Conservation (phyloP, 2,113 vertebrate genomes). For the Halcyon senegalensis region DNA sequence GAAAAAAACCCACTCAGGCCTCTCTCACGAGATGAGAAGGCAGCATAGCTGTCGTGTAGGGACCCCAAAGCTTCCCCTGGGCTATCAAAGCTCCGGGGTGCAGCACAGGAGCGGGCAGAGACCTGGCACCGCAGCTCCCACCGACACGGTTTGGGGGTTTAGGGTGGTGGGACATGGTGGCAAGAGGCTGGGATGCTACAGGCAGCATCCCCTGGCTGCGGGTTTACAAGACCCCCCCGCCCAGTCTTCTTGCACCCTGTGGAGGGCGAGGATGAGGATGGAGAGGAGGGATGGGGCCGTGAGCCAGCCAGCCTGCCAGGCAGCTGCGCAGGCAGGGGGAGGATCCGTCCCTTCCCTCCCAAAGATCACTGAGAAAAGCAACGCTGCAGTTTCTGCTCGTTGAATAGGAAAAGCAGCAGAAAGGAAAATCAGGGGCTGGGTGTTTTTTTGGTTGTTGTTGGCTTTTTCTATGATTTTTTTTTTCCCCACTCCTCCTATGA, state of each 20-base stretch:
- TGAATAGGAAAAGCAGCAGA: background rate
- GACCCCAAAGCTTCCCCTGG: background rate
- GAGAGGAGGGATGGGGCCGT: background rate
- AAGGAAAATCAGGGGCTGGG: background rate
- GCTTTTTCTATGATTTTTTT: background rate
- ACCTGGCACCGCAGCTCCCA: background rate
- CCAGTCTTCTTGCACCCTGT: background rate
- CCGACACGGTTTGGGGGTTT: rapidly evolving
- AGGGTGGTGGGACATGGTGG: background rate
- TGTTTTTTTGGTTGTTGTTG: background rate
- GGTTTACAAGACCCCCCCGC: background rate
- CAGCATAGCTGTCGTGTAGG: background rate
- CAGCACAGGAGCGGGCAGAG: background rate
- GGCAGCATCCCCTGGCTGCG: too few species aligned
- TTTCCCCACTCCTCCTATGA: background rate
- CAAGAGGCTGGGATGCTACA: background rate
- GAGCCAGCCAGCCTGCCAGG: background rate
- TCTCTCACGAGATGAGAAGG: rapidly evolving
- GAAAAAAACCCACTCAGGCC: background rate
- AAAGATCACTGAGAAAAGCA: background rate
- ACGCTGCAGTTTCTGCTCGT: background rate
- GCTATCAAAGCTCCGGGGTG: background rate
- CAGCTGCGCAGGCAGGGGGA: background rate
- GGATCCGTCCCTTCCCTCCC: background rate
- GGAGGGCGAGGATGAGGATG: background rate